Evolutionary conservation across 2,797 vertebrate species (phyloP).

Genomic region (Lepilemur septentrionalis): DNA sequence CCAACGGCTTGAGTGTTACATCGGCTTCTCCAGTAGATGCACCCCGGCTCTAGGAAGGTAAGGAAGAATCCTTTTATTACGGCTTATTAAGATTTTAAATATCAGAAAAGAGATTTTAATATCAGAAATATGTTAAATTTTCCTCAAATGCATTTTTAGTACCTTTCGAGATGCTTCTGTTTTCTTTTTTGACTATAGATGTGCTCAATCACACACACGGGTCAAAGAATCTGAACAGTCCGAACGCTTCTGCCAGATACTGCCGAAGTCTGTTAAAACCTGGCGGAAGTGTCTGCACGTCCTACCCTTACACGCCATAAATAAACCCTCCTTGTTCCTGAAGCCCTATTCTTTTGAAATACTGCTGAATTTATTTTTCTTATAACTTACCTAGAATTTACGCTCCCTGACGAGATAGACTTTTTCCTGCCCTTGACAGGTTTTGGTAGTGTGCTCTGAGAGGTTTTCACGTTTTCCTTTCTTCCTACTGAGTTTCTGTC

Average conservation of each 20-base stretch:
- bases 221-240: rapidly evolving
- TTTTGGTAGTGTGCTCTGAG: background rate
- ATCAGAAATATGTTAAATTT: background rate
- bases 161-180: rapidly evolving
- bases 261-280: rapidly evolving
- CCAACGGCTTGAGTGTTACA: rapidly evolving
- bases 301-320: no score
- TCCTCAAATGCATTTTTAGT: background rate
- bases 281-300: background rate
- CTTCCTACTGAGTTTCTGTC: background rate
- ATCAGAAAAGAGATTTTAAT: background rate
- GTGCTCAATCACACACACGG: rapidly evolving
- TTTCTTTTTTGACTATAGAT: background rate
- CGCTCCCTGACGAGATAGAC: background rate
- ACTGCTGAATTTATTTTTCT: background rate
- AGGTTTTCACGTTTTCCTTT: background rate
- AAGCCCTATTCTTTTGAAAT: background rate
- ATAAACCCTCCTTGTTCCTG: rapidly evolving
- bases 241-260: rapidly evolving
- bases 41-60: rapidly evolving
- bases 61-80: rapidly evolving
- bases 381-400: background rate
- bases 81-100: background rate
- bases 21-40: rapidly evolving
- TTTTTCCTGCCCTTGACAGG: background rate